These are phyloP conservation scores for Tenrec ecaudatus DNA, from an alignment of 2,113 vertebrate genomes.

Conservation along the genomic window DNA sequence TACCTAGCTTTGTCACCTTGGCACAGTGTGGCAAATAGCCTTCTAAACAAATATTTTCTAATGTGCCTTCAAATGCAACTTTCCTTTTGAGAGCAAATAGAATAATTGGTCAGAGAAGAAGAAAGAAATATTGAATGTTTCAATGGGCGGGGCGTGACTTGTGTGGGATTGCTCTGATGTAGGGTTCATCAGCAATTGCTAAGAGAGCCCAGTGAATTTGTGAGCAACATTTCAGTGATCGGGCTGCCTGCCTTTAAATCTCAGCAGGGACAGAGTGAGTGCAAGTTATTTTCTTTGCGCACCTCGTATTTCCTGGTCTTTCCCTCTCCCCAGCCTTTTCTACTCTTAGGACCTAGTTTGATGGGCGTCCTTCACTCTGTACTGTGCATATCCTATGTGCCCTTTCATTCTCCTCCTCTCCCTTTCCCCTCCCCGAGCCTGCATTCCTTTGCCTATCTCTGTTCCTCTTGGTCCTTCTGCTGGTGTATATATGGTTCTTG, in stretches of 20 bases:
- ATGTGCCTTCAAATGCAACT: constrained; percentile 82
- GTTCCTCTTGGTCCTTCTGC: background rate
- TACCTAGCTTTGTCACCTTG: constrained; percentile 77
- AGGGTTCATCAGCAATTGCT: constrained; percentile 42
- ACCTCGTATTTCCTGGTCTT: background rate
- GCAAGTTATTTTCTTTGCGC: background rate
- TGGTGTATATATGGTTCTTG: background rate
- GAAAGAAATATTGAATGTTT: constrained; percentile 66
- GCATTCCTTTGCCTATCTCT: background rate
- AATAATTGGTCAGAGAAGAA: constrained; percentile 83
- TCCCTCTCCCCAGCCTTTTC: background rate
- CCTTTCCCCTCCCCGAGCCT: background rate
- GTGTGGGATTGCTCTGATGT: background rate
- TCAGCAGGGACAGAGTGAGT: constrained; percentile 34
- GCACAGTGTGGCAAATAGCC: constrained; percentile 77
- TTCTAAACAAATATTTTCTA: constrained; percentile 85
- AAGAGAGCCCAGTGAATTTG: constrained; percentile 53
- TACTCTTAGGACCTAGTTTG: background rate
- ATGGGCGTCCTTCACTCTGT: background rate
- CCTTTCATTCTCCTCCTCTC: background rate
- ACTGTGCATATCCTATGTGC: background rate
- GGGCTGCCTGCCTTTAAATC: constrained; percentile 35
- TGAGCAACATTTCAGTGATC: background rate
- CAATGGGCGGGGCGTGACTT: background rate
- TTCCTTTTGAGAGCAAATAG: constrained; percentile 85